Evolutionary conservation across 2,797 vertebrate genomes (phyloP), one percentile per base, ranked within the genome.

Genomic region (Thalassophryne amazonica): DNA sequence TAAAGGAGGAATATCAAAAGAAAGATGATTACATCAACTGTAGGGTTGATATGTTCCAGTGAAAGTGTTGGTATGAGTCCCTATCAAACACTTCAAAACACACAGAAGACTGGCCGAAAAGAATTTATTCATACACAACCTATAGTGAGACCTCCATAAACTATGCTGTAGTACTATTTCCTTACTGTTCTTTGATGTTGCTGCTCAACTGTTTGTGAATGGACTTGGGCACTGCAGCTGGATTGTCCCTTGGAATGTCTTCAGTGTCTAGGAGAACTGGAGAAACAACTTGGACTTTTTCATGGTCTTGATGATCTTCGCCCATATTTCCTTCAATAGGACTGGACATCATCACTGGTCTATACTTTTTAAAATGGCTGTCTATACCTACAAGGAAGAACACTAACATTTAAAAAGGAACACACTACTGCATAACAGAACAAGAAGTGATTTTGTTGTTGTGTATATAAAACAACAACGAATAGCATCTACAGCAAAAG

Each of bases 311-410:
- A 24, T 55, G 11, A 15, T 56, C 25, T 19, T 18, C 10, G 14
- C 0, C 47, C 4, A 2, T 3, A 8, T 23, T 56, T 7, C 28
- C 15, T 21, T 69, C 62, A 52, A 85, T 81, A 2, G 89, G 89
- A 31, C 86, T 91, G 25, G 89, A 92, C 0, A 86, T 91, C 40
- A 83, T 85, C 14, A 85, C 40, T 4, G 85, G 85, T 13, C 19
- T 25, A 4, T 67, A 65, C 1, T 14, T 37, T 70, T 77, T 43
- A 25, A 85, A 80, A 2, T 42, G 56, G 17, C 48, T 28, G 11
- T 72, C 62, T 34, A 53, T 50, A 49, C 70, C 73, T 80, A 42
- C 11, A 45, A 18, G 16, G 7, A 53, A 45, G 51, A 40, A 2
- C 1, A 20, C 1, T 17, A 16, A 2, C 2, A 2, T 17, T 51